Percentiles rank a stretch among this genome's conserved stretches.
Evolutionary conservation across 2,113 vertebrate species (phyloP).

Genomic region (Desmodus rotundus): DNA sequence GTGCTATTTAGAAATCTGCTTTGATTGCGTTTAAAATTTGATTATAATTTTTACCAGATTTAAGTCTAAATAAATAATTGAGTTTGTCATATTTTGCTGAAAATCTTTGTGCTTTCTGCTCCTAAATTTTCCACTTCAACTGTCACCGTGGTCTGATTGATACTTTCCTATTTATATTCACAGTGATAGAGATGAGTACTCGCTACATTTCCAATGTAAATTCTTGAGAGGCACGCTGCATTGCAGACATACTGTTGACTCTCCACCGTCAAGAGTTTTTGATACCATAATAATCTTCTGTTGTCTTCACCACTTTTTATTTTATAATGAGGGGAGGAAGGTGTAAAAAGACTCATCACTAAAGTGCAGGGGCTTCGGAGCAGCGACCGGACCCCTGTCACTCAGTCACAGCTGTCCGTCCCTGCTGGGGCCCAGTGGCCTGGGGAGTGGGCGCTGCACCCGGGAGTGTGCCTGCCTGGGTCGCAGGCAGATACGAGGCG

Average conservation of each 20-base stretch:
- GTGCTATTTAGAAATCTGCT: not conserved
- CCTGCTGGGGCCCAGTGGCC: not conserved
- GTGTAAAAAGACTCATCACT: not conserved
- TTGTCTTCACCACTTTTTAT: conserved; percentile 50
- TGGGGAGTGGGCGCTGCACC: not conserved
- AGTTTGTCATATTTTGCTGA: conserved; percentile 32
- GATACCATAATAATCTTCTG: conserved; percentile 56
- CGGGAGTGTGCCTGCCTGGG: not conserved
- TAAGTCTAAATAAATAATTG: conserved; percentile 53
- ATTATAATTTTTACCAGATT: conserved; percentile 18
- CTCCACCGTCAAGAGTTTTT: not conserved
- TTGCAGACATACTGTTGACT: not conserved
- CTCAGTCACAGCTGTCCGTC: not conserved
- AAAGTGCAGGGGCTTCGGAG: not conserved
- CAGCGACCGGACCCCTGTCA: not conserved
- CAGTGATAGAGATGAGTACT: conserved; percentile 33
- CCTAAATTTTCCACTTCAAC: conserved; percentile 36
- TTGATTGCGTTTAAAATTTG: conserved; percentile 45
- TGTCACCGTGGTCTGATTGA: conserved; percentile 8
- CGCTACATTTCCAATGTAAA: conserved; percentile 43
- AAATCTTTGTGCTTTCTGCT: conserved; percentile 22
- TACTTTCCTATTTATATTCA: conserved; percentile 44
- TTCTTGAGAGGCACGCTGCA: conserved; percentile 5
- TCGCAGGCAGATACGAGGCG: not conserved
- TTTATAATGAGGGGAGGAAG: conserved; percentile 12